Evolutionary conservation across 2,888 invertebrate species (phyloP), one percentile per base, ranked within the genome.

Genomic region (Hypsopygia costalis): DNA sequence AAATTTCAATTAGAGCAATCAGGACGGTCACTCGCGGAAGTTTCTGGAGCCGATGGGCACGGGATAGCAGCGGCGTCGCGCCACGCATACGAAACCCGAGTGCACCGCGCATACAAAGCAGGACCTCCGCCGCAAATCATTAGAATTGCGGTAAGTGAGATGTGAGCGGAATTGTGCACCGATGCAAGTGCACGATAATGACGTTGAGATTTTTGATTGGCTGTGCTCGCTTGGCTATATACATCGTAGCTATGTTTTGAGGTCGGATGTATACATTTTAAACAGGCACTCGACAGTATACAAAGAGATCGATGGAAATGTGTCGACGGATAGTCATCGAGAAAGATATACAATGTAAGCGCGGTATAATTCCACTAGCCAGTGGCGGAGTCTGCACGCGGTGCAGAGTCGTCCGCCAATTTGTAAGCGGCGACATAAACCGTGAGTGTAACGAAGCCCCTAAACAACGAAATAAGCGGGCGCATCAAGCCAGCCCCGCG

Each of bases 1-100:
- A 79, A 81, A 81, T 81, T 81, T 83, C 81, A 85, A 85, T 85
- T 85, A 85, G 81, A 79, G 80, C 81, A 81, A 77, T 77, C 74
- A 68, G 69, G 65, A 57, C 62, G 64, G 52, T 61, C 64, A 44
- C 52, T 79, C 74, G 76, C 83, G 83, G 87, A 85, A 87, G 80
- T 69, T 61, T 58, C 60, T 54, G 63, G 63, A 72, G 66, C 59
- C 67, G 69, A 78, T 78, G 70, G 63, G 68, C 63, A 57, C 66
- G 65, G 74, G 79, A 68, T 69, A 65, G 71, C 62, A 65, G 58
- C 53, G 58, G 62, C 62, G n/a, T n/a, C n/a, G 69, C 69, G 72
- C 68, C 71, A 70, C 61, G 79, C 78, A 76, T 80, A 74, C 74
- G 62, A 72, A 58, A 41, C 55, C 56, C 59, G 62, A 59, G 62